Evolutionary conservation across 1,140 invertebrate genomes (phyloP), one percentile per base, ranked within the genome.

Genomic region (Atta cephalotes): DNA sequence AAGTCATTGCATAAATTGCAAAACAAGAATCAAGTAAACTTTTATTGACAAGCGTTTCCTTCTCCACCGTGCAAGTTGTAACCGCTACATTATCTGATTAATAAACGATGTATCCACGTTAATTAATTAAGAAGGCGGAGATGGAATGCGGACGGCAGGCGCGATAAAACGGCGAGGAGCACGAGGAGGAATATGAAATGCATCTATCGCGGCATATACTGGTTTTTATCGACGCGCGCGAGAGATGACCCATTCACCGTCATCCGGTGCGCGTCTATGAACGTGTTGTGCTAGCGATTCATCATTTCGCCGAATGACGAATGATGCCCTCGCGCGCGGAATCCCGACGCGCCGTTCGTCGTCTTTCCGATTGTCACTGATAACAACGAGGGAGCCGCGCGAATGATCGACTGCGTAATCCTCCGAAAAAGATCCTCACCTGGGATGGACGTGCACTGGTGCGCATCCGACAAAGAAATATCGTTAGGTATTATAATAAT

Each of bases 51-150:
- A 60, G 6, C 28, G 18, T 56, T 63, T 79, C 39, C 78, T 58
- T 72, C 45, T 70, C n/a, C 39, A 39, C 25, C 74, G 49, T 60
- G 28, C 14, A 5, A 21, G 49, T 14, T 49, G 21, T 5, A 78
- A 35, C 58, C 71, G 25, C 65, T 74, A 28, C 28, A n/a, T 66
- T 86, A 86, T 88, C 85, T 45, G 12, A 4, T 45, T 76, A 39
- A 86, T 88, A 86, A 72, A 58, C 76, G n/a, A 12, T 49, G 74
- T 88, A 28, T 77, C 56, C 25, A 58, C 28, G 39, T 53, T 68
- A 89, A 89, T 82, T 88, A 88, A 88, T 89, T 87, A 87, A 87
- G 45, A 25, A 39, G 53, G 70, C 39, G 35, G 14, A 51, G 66
- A 49, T 49, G 66, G 45, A 70, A 51, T 51, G 66, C 39, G 65